Conservation (phyloP, 2,888 invertebrate genomes). For the Conops quadrifasciatus region DNA sequence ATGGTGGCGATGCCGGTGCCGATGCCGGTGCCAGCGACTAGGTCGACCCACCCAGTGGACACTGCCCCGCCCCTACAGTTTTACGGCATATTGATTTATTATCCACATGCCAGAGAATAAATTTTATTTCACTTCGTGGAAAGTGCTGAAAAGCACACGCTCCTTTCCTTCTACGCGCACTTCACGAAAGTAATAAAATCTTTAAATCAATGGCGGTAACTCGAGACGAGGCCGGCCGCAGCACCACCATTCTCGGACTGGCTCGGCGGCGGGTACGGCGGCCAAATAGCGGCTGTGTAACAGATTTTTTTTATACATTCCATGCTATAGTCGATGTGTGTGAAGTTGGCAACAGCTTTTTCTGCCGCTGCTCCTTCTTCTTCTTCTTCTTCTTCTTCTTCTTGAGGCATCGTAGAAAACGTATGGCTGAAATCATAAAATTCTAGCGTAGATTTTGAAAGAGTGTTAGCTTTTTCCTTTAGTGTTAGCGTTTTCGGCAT, state of each 20-base stretch:
- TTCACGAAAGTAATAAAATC: constrained; percentile 27
- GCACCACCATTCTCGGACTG: background rate
- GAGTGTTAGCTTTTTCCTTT: constrained; percentile 8
- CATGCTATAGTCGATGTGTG: too few species aligned
- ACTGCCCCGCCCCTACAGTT: background rate
- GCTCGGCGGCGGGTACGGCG: background rate
- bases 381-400: too few species aligned
- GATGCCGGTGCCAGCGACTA: too few species aligned
- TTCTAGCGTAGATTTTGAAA: constrained; percentile 10
- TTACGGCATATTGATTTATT: constrained; percentile 39
- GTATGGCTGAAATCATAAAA: constrained; percentile 21
- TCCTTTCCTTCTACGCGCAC: constrained; percentile 4
- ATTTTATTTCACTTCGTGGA: constrained; percentile 30
- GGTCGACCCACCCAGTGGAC: background rate
- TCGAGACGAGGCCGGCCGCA: background rate
- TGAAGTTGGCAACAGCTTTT: background rate
- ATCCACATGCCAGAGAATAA: constrained; percentile 37
- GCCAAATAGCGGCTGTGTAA: background rate
- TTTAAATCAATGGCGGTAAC: constrained; percentile 22
- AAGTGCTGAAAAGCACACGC: background rate
- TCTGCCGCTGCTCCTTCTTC: background rate
- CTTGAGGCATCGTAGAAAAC: background rate
- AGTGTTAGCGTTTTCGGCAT: constrained; percentile 5
- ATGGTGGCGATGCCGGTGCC: too few species aligned
- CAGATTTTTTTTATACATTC: background rate